Evolutionary conservation across 2,888 invertebrate genomes (phyloP).

Genomic region (Leptopterna dolabrata): DNA sequence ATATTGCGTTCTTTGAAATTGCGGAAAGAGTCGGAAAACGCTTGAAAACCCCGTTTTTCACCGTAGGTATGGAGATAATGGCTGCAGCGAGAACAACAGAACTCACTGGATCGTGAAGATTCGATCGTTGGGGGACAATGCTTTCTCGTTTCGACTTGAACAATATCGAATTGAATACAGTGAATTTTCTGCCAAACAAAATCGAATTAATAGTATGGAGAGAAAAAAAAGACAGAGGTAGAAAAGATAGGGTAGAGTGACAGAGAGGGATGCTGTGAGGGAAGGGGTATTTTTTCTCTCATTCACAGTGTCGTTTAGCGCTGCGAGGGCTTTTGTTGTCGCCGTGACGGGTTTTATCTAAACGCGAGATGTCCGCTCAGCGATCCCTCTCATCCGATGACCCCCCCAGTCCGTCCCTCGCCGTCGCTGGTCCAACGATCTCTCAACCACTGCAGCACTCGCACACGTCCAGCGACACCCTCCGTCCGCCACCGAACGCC

Average conservation of each 20-base stretch:
- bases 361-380: background rate
- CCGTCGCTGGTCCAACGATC: background rate
- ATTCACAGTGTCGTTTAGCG: background rate
- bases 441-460: no score
- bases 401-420: background rate
- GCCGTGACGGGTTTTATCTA: background rate
- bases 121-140: background rate
- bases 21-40: background rate
- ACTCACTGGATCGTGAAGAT: background rate
- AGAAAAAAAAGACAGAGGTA: background rate
- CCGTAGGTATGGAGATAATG: background rate
- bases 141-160: background rate
- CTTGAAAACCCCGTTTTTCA: background rate
- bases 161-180: background rate
- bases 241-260: background rate
- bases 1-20: background rate
- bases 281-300: background rate
- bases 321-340: background rate
- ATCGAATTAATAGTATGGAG: background rate
- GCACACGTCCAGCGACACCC: no score
- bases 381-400: background rate
- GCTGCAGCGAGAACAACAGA: background rate
- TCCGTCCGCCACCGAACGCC: no score
- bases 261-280: background rate
- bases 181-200: slow-evolving; percentile 11